phyloP scores from a whole-genome alignment of 2,797 vertebrate species.

The Diceros bicornis region DNA sequence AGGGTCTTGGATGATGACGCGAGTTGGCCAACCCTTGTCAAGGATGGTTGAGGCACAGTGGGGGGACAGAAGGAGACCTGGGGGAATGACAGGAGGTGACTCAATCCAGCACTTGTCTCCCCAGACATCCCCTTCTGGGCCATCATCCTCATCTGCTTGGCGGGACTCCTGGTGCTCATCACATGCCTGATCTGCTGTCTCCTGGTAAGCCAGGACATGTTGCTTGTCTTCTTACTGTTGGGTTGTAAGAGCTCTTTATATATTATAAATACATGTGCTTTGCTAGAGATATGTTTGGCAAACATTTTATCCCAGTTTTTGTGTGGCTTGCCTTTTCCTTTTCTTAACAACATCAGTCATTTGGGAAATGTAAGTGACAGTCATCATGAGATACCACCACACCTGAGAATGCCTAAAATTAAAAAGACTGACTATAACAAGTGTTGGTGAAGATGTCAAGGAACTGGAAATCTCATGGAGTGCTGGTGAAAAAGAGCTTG shows the following conservation, averaged over 20 bases:
- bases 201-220: constrained; percentile 66
- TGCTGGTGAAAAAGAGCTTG: background rate
- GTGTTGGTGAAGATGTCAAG: background rate
- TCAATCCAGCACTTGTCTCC: constrained; percentile 58
- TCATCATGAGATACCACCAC: background rate
- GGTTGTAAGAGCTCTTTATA: background rate
- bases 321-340: background rate
- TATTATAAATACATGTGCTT: background rate
- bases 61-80: background rate
- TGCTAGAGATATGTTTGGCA: background rate
- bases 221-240: background rate
- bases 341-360: constrained; percentile 3
- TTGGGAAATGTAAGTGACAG: background rate
- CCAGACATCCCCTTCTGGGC: constrained; percentile 82
- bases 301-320: background rate
- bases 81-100: background rate
- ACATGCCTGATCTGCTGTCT: constrained; percentile 61
- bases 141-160: constrained; percentile 80
- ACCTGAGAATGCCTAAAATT: background rate
- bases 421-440: background rate
- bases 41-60: background rate
- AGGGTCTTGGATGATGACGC: background rate
- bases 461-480: background rate
- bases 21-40: background rate
- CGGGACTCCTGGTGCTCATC: constrained; percentile 65